Evolutionary conservation across 1,140 invertebrate genomes (phyloP), one percentile per base, ranked within the genome.

Genomic region (Penaeus indicus): DNA sequence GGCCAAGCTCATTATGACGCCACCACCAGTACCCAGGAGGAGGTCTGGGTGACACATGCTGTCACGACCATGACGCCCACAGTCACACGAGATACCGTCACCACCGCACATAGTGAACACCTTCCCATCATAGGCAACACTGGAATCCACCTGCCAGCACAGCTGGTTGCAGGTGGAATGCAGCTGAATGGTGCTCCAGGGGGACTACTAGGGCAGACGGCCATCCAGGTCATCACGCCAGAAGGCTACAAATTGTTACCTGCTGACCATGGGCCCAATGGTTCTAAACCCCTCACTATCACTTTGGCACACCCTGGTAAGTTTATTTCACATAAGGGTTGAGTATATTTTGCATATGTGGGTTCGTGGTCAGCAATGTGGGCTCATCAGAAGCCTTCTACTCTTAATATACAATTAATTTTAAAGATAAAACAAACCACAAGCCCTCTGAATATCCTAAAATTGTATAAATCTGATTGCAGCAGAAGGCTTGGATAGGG

Each of bases 271-370:
- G 81, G 90, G 63, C 86, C 86, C 32, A 88, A 87, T 54, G 84
- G 89, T 21, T 89, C 93, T 88, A 93, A 93, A 88, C 93, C 93
- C 16, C 92, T 93, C 38, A 93, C 93, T 25, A 86, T 94, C 81
- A 93, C 93, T 72, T 93, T 93, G 42, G 89, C 93, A 93, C 82
- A 89, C 63, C 85, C 88, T 69, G 91, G 89, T 85, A 79, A 85
- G 79, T 89, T 67, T 4, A 92, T 93, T 38, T 92, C 93, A 91
- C 93, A 93, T 91, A 93, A 93, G 92, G 54, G 54, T 54, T 54
- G 54, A 54, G 54, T 54, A 54, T 54, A 54, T 5, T 54, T 54
- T 54, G 54, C 54, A 54, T 54, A 11, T 54, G 10, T 54, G 54
- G 88, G 32, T 93, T 93, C 47, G 92, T 94, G 19, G 92, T 94